These are phyloP conservation scores for Gambelia wislizenii DNA, from an alignment of 2,797 vertebrate genomes.

Conservation along the genomic window DNA sequence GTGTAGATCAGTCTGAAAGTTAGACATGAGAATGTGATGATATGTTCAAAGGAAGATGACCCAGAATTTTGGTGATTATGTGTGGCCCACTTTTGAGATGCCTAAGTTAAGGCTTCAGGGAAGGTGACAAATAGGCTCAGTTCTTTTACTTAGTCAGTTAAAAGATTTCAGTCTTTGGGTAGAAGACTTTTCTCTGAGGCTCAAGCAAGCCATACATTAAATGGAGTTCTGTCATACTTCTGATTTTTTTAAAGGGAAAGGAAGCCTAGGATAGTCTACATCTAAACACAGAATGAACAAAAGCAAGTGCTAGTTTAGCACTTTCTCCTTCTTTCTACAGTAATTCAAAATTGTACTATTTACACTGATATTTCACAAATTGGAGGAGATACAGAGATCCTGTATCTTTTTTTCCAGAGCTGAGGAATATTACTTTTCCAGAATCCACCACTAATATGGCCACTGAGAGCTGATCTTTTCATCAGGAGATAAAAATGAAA, in stretches of 20 bases:
- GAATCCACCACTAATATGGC: too few species aligned
- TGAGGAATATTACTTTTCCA: too few species aligned
- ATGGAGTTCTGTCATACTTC: neutral
- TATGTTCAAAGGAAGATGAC: conserved; percentile 1
- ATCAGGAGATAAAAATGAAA: neutral
- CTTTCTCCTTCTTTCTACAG: neutral
- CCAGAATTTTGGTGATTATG: conserved; percentile 6
- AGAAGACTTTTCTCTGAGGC: neutral
- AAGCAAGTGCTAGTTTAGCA: neutral
- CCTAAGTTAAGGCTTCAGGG: neutral
- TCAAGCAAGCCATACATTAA: neutral
- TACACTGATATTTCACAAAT: neutral
- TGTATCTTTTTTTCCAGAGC: neutral
- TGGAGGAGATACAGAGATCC: neutral
- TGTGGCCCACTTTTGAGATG: conserved; percentile 1
- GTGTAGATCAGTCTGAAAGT: neutral
- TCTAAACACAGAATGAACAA: neutral
- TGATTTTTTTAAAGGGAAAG: neutral
- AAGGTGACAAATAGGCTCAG: neutral
- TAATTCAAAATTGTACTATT: neutral
- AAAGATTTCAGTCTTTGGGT: neutral
- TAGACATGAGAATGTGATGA: neutral
- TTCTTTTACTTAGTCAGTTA: neutral
- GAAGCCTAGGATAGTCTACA: neutral
- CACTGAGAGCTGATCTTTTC: too few species aligned